Evolutionary conservation across 2,797 vertebrate genomes (phyloP).

Genomic region (Gallinago nigripennis): DNA sequence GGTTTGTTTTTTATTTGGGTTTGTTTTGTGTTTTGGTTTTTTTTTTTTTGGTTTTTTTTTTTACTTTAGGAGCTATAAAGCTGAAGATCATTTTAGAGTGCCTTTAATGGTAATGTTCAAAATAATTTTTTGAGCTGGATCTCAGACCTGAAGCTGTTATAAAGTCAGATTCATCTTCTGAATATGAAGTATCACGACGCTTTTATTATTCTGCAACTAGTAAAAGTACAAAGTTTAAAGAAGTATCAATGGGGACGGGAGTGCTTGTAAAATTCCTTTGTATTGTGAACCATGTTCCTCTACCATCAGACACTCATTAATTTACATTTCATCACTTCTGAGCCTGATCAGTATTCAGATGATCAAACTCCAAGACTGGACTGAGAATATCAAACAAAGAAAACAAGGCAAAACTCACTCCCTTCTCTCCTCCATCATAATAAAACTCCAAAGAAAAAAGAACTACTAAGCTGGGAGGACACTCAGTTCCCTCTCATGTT

Average conservation of each 20-base stretch:
- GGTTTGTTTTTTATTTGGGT: neutral
- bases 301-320: neutral
- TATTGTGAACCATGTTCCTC: neutral
- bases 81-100: neutral
- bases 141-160: neutral
- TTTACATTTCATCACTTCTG: neutral
- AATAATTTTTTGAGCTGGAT: neutral
- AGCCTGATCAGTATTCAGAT: neutral
- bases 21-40: neutral
- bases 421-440: neutral
- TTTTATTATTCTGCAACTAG: neutral
- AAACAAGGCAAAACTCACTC: neutral
- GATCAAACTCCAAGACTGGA: neutral
- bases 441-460: neutral
- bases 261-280: neutral
- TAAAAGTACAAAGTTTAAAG: neutral
- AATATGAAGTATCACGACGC: neutral
- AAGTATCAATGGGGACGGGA: neutral
- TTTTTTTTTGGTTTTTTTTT: neutral
- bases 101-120: neutral
- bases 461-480: neutral
- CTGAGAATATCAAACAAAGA: neutral
- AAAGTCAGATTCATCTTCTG: neutral
- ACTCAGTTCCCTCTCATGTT: neutral
- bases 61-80: neutral